A percentile compares a stretch with the other conserved stretches of the same genome.
Evolutionary conservation across 2,113 vertebrate genomes (phyloP).

Genomic region (Ictalurus punctatus): DNA sequence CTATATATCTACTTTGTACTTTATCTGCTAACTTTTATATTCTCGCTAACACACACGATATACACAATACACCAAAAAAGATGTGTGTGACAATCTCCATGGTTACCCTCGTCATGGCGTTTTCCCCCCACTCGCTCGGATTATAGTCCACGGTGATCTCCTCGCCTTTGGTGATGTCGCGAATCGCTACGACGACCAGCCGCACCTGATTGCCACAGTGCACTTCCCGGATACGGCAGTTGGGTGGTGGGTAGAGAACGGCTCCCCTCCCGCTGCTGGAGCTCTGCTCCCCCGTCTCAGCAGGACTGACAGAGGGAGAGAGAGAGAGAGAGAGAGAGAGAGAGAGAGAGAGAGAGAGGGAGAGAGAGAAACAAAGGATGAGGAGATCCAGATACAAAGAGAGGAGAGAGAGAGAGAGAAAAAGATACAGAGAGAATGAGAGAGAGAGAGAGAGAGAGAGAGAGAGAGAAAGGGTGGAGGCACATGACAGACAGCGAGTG

Average conservation of each 20-base stretch:
- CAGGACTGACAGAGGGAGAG: slow-evolving; percentile 55
- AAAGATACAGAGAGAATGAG: no score
- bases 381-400: not conserved
- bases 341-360: not conserved
- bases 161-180: slow-evolving; percentile 77
- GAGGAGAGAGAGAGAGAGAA: not conserved
- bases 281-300: slow-evolving; percentile 62
- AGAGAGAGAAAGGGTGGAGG: no score
- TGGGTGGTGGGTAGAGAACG: slow-evolving; percentile 69
- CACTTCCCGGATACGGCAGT: slow-evolving; percentile 78
- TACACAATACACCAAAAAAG: not conserved
- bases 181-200: slow-evolving; percentile 76
- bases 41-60: not conserved
- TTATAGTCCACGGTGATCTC: slow-evolving; percentile 81
- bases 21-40: not conserved
- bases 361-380: no score
- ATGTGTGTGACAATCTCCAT: slow-evolving; percentile 23
- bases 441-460: not conserved
- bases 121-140: slow-evolving; percentile 77
- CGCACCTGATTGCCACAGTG: slow-evolving; percentile 78
- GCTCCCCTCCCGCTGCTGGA: slow-evolving; percentile 55
- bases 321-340: not conserved
- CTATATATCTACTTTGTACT: not conserved
- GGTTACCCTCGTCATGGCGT: slow-evolving; percentile 65
- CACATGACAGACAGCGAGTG: no score